Percentiles rank a stretch among this genome's conserved stretches.
phyloP scores from a whole-genome alignment of 2,888 invertebrate species.

The Pharmacophagus antenor region DNA sequence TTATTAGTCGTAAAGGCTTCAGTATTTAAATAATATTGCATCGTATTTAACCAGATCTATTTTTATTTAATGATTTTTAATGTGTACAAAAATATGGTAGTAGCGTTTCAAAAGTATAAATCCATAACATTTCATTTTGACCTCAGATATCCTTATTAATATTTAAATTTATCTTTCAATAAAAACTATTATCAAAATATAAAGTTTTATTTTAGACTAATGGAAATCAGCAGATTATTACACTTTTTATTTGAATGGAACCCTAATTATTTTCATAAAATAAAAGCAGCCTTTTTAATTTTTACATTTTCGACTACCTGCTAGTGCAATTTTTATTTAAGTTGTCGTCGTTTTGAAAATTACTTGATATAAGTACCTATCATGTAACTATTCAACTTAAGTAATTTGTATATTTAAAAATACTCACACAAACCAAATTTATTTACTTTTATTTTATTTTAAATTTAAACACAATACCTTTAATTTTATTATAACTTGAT shows the following conservation, averaged over 20 bases:
- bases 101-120: not conserved
- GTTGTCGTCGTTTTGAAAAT: too few species aligned
- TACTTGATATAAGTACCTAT: too few species aligned
- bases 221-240: too few species aligned
- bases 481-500: too few species aligned
- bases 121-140: not conserved
- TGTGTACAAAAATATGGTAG: not conserved
- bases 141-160: slow-evolving; percentile 10
- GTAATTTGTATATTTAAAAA: too few species aligned
- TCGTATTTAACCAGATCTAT: not conserved
- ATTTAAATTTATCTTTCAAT: slow-evolving; percentile 19
- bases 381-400: too few species aligned
- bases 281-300: too few species aligned
- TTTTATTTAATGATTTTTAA: not conserved
- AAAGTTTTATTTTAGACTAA: not conserved
- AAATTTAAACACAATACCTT: too few species aligned
- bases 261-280: not conserved
- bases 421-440: too few species aligned
- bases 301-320: too few species aligned
- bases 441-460: too few species aligned
- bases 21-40: not conserved
- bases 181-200: slow-evolving; percentile 10
- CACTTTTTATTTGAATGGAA: not conserved
- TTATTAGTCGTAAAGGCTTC: not conserved
- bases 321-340: too few species aligned